These are phyloP conservation scores for Drosophila kepulauana DNA, from an alignment of 1,140 invertebrate genomes.

Conservation along the genomic window DNA sequence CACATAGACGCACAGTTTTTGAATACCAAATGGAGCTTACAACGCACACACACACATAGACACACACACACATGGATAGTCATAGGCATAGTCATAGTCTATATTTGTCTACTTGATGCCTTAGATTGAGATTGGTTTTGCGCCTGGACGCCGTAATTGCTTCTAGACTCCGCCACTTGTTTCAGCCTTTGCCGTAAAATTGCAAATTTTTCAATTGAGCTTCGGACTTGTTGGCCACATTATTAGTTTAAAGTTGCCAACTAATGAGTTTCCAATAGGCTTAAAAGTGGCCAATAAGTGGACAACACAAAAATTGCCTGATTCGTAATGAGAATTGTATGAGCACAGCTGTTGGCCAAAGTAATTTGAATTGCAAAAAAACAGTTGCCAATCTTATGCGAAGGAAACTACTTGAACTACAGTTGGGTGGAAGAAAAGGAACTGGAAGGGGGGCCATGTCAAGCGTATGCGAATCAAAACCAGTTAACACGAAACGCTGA, in stretches of 20 bases:
- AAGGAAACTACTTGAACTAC: slow-evolving; percentile 10
- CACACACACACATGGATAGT: slow-evolving; percentile 37
- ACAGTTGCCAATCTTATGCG: slow-evolving; percentile 29
- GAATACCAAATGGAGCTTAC: slow-evolving; percentile 76
- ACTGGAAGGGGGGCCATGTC: not conserved
- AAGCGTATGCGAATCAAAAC: slow-evolving; percentile 39
- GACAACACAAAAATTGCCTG: slow-evolving; percentile 13
- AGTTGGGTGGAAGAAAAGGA: no score
- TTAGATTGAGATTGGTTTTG: slow-evolving; percentile 76
- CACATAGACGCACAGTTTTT: slow-evolving; percentile 81
- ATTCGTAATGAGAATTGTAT: slow-evolving; percentile 62
- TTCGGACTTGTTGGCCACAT: slow-evolving; percentile 50
- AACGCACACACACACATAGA: slow-evolving; percentile 19
- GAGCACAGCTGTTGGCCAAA: not conserved
- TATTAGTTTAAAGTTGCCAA: slow-evolving; percentile 77
- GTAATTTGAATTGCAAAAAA: slow-evolving; percentile 79
- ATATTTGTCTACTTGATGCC: slow-evolving; percentile 81
- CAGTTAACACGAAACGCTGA: slow-evolving; percentile 65
- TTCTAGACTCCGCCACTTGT: slow-evolving; percentile 51
- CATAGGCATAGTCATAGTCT: slow-evolving; percentile 68
- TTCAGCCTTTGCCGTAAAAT: slow-evolving; percentile 54
- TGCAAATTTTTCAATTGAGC: slow-evolving; percentile 73
- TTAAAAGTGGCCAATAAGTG: slow-evolving; percentile 53
- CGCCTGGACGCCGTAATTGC: slow-evolving; percentile 61
- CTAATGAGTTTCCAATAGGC: slow-evolving; percentile 81